Conservation (phyloP, 1,140 invertebrate species). For the Ectropis grisescens region DNA sequence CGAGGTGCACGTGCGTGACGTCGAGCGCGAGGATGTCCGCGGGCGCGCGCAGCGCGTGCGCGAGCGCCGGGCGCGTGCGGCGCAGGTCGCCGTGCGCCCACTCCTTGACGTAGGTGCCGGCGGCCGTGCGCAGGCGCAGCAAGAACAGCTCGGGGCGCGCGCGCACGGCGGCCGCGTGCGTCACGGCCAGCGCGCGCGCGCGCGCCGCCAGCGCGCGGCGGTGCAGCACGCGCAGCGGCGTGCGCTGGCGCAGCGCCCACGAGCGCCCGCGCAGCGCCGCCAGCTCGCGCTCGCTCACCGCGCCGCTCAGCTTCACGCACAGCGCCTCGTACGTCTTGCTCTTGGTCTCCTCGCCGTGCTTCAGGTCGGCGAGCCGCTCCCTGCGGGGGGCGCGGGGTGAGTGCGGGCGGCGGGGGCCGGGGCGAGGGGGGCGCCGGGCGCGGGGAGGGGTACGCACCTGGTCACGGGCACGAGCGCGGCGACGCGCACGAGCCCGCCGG, state of each 20-base stretch:
- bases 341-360: conserved; percentile 89
- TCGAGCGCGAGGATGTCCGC: conserved; percentile 83
- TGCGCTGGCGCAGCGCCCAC: conserved; percentile 73
- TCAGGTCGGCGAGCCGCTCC: conserved; percentile 79
- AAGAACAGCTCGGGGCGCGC: conserved; percentile 69
- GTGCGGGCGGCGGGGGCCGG: not conserved
- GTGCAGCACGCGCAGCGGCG: conserved; percentile 89
- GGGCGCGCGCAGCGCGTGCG: conserved; percentile 72
- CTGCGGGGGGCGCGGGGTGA: conserved; percentile 45
- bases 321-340: conserved; percentile 87
- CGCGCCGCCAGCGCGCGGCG: conserved; percentile 79
- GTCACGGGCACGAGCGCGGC: conserved; percentile 75
- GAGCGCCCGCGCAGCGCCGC: conserved; percentile 78
- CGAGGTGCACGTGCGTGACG: conserved; percentile 76
- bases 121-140: conserved; percentile 85
- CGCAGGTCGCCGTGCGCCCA: conserved; percentile 97
- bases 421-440: not conserved
- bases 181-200: conserved; percentile 72
- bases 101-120: conserved; percentile 97
- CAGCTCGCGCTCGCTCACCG: conserved; percentile 67
- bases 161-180: conserved; percentile 55
- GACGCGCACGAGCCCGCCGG: conserved; percentile 73
- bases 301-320: conserved; percentile 77
- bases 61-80: conserved; percentile 83
- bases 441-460: conserved; percentile 45